Base-by-base conservation (phyloP, 2,888 invertebrate species). In the Apotomis betuletana region DNA sequence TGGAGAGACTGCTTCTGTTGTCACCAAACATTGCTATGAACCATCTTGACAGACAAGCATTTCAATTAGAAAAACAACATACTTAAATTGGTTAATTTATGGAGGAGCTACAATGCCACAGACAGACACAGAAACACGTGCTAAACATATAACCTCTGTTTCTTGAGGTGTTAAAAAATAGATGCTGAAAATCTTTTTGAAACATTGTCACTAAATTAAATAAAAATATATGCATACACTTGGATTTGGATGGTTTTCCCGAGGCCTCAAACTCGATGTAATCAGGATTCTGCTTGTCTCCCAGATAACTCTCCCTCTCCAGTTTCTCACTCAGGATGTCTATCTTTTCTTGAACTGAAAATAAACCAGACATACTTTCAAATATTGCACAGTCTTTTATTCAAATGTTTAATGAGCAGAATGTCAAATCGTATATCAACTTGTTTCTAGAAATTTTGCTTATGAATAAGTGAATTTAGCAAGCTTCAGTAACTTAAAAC, bases 311-410 rank as follows among this genome's bases (percentile, higher is more conserved):
- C 86, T 96, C 96, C 79, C 95, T 94, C 86, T 97, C 97, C 67
- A 97, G 87, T 85, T 95, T 95, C 81, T 97, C 97, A 89, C 96
- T 97, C 71, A 98, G 87, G 61, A 95, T 93, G 75, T 98, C 98
- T 73, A 98, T 94, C 88, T 97, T 97, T 81, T 98, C 97, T 91
- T 97, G 97, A 75, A 98, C 98, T 98, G 86, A 77, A 85, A 80
- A 67, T 55, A 69, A 57, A 73, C 6, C 6, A 41, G 36, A 54
- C 41, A 54, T 9, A 6, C 15, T 59, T 58, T 13, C 5, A 38
- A 57, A n/a, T 10, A 12, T 49, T 10, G 13, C 15, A 51, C 49
- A 49, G 12, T 38, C 12, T 52, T 52, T 52, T 10, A 5, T 10
- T 52, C 4, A 52, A n/a, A n/a, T 52, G 12, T 27, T 27, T 27